Conservation (phyloP, 2,113 vertebrate species). For the Psilopsiagon aymara region DNA sequence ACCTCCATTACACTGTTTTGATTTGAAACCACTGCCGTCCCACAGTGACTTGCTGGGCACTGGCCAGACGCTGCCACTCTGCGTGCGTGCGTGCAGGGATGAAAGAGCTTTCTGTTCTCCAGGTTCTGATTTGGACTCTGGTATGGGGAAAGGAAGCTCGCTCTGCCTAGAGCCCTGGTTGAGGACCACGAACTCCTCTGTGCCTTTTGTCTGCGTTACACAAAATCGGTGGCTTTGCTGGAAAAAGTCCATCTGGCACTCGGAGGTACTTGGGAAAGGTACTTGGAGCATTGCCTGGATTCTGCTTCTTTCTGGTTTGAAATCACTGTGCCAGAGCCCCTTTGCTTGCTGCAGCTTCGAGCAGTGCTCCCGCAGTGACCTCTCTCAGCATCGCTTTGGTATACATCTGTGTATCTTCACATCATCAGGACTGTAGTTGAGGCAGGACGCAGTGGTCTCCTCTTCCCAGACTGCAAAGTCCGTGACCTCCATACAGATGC, state of each 20-base stretch:
- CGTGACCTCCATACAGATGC: not conserved
- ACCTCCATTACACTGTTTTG: constrained; percentile 22
- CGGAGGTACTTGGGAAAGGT: constrained; percentile 9
- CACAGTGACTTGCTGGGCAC: not conserved
- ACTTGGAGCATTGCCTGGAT: not conserved
- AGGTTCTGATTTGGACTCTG: not conserved
- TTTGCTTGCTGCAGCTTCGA: not conserved
- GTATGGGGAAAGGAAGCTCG: not conserved
- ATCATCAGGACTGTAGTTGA: not conserved
- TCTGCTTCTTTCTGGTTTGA: constrained; percentile 29
- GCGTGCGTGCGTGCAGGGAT: rapidly evolving
- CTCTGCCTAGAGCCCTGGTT: not conserved
- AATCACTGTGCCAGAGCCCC: not conserved
- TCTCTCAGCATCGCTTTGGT: not conserved
- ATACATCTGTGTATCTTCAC: constrained; percentile 20
- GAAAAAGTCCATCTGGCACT: constrained; percentile 33
- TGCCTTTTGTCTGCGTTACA: not conserved
- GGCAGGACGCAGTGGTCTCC: not conserved
- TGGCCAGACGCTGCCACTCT: not conserved
- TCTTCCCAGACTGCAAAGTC: not conserved
- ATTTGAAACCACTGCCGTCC: constrained; percentile 32
- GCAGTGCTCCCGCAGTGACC: not conserved
- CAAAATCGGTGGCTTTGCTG: not conserved
- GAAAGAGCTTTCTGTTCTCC: constrained; percentile 61
- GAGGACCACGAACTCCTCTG: not conserved